phyloP scores from a whole-genome alignment of 2,797 vertebrate species.

The Protosalanx chinensis region DNA sequence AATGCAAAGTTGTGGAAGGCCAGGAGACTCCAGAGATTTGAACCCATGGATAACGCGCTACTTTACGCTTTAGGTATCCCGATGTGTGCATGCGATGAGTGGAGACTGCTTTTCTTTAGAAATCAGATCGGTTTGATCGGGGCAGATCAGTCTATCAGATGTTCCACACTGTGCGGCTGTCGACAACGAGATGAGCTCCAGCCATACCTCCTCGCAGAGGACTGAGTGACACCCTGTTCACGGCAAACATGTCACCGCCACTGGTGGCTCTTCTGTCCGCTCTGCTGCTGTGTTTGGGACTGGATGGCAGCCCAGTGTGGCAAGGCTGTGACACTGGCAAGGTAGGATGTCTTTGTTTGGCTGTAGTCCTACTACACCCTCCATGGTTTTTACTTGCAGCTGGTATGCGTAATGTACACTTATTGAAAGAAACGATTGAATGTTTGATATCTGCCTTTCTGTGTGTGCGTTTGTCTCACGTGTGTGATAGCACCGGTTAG shows the following conservation, averaged over 20 bases:
- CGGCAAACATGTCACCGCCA: slow-evolving; percentile 29
- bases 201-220: background rate
- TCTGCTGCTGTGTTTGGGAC: slow-evolving; percentile 47
- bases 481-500: slow-evolving; percentile 51
- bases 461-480: background rate
- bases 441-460: background rate
- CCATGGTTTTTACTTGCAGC: no score
- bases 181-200: slow-evolving; percentile 6
- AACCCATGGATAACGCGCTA: background rate
- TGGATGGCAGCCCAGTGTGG: slow-evolving; percentile 12
- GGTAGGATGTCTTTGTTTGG: slow-evolving; percentile 43
- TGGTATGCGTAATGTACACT: background rate
- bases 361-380: background rate
- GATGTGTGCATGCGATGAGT: background rate
- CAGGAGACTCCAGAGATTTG: background rate
- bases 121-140: background rate
- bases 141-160: background rate
- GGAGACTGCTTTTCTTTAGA: background rate
- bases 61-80: background rate
- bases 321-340: slow-evolving; percentile 67
- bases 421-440: background rate
- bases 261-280: slow-evolving; percentile 44
- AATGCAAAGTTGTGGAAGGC: background rate
- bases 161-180: background rate
- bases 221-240: slow-evolving; percentile 13